Base-by-base conservation (phyloP, 1,140 invertebrate genomes). In the Psilanteris sp. region DNA sequence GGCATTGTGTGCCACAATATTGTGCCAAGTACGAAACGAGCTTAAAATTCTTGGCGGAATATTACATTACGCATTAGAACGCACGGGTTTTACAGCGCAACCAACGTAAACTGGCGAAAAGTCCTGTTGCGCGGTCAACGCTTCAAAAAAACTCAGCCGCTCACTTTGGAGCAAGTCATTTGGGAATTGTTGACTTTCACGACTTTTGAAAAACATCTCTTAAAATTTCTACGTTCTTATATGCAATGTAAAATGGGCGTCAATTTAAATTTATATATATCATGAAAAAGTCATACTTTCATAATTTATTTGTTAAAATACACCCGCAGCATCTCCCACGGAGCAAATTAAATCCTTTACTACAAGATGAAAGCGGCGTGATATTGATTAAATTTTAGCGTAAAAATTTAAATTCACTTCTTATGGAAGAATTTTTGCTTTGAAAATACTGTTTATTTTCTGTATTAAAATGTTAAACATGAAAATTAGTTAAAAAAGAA, bases 51-150 rank as follows among this genome's bases (percentile, higher is more conserved):
- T 50, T 50, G 8, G 31, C 34, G 52, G 27, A 24, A 70, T 70
- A 59, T 61, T 61, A 70, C 52, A 32, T 61, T 70, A 54, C 37
- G 54, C 46, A 61, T 70, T 52, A 61, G 44, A 44, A 59, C 46
- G 29, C 29, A 48, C 20, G 13, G 37, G 46, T 52, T 61, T 52
- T 61, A 36, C 20, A 27, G 13, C n/a, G 37, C 22, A 14, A 27
- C n/a, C n/a, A n/a, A n/a, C n/a, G n/a, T n/a, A n/a, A n/a, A 7
- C n/a, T 9, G 20, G 11, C 15, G 39, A 48, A 46, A 68, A 68
- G 39, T 67, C 52, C 41, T 31, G 37, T 52, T 66, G 22, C n/a
- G n/a, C n/a, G n/a, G 52, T 68, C 41, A 52, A 16, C 50, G 6
- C 7, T 10, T 46, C n/a, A n/a, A 54, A 55, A 67, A 44, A 67